Conservation (phyloP, 2,113 vertebrate genomes). For the Anser brachyrhynchus region DNA sequence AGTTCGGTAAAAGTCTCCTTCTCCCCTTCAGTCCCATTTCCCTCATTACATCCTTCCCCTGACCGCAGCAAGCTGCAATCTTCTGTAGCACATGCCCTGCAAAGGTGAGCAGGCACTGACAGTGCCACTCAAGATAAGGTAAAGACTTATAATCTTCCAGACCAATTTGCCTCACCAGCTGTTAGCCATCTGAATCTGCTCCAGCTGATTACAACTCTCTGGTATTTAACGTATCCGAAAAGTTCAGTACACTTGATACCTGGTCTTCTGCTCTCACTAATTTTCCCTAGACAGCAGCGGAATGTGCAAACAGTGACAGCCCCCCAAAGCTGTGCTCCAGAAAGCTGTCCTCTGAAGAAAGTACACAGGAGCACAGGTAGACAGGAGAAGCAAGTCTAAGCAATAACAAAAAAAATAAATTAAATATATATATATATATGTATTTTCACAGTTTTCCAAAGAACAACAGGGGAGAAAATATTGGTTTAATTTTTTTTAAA, state of each 20-base stretch:
- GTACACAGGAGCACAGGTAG: background rate
- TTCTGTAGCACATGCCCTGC: background rate
- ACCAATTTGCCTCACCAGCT: background rate
- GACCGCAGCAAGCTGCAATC: background rate
- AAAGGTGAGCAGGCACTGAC: background rate
- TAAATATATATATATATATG: too few species aligned
- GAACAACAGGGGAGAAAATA: background rate
- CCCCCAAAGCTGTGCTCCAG: background rate
- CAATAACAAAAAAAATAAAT: background rate
- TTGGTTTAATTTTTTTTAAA: background rate
- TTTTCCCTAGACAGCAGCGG: background rate
- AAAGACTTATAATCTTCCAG: background rate
- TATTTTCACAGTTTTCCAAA: background rate
- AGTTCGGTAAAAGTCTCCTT: background rate
- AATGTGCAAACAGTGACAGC: background rate
- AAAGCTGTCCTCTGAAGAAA: background rate
- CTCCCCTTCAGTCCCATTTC: background rate
- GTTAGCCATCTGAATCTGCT: background rate
- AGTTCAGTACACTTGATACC: background rate
- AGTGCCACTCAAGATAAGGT: background rate
- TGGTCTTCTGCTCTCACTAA: background rate
- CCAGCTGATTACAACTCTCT: background rate
- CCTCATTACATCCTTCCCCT: background rate
- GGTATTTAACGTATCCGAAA: background rate
- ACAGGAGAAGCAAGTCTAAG: background rate